Evolutionary conservation across 2,888 invertebrate species (phyloP), one percentile per base, ranked within the genome.

Genomic region (Acrocyrtus sp.): DNA sequence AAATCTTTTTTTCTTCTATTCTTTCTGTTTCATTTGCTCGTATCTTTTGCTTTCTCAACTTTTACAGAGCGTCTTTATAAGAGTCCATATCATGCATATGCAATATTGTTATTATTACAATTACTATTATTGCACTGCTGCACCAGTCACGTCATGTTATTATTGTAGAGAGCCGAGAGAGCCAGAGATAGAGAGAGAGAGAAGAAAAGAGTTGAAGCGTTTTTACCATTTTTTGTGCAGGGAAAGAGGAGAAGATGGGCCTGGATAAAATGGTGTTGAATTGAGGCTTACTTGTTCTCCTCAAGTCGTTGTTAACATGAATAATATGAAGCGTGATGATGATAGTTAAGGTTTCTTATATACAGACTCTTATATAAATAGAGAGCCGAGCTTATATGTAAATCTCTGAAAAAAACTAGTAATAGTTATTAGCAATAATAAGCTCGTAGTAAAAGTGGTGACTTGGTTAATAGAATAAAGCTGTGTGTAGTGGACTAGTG

Each of bases 71-170:
- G n/a, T n/a, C n/a, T n/a, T n/a, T 22, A 50, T 21, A 50, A 21
- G n/a, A 61, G 54, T 24, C 17, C 45, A 60, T 68, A 60, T 68
- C 68, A 69, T 61, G 53, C 54, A 54, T 69, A 69, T 61, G 68
- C 68, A 69, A n/a, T n/a, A n/a, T n/a, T n/a, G n/a, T 68, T 48
- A 68, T 60, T 69, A 69, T 54, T 69, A 69, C 61, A 61, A 61
- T 69, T 69, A 61, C 61, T 69, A 69, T 69, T 69, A 69, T 69
- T 69, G 61, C 54, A 54, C 53, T 61, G 29, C 54, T 51, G n/a
- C n/a, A n/a, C 61, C 19, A 58, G 53, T 22, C 53, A 69, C 27
- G 48, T 29, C 15, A 8, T 68, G 34, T 53, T 19, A 51, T 41
- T 2, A 43, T 57, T 45, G 43, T 57, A 10, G 41, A 39, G 41